phyloP scores from a whole-genome alignment of 2,888 invertebrate species.

The Harpagoxenus sublaevis region DNA sequence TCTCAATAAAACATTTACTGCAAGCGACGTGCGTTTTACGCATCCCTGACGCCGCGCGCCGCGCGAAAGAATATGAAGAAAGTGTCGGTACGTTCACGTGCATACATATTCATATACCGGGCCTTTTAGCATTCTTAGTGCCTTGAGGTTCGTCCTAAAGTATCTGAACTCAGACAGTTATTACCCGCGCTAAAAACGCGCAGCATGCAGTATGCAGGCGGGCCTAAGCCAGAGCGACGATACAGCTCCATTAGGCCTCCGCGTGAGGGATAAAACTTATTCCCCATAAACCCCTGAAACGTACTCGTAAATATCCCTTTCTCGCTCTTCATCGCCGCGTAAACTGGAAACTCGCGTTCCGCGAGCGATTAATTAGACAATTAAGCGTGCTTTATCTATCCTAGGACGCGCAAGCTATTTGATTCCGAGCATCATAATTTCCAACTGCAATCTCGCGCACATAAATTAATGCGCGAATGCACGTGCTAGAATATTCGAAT shows the following conservation, averaged over 20 bases:
- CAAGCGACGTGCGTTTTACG: conserved; percentile 39
- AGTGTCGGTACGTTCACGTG: conserved; percentile 41
- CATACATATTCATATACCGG: conserved; percentile 67
- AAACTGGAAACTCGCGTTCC: conserved; percentile 25
- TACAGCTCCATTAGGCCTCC: conserved; percentile 70
- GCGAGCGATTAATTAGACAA: conserved; percentile 49
- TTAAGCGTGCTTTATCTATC: conserved; percentile 43
- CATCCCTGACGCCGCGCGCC: conserved; percentile 56
- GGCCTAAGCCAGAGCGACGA: conserved; percentile 59
- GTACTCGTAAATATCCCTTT: conserved; percentile 56
- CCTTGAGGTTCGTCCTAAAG: conserved; percentile 62
- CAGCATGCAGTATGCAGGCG: conserved; percentile 62
- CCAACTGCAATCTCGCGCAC: conserved; percentile 6
- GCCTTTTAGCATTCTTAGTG: conserved; percentile 64
- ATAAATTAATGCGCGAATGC: conserved; percentile 10
- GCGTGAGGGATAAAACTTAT: conserved; percentile 61
- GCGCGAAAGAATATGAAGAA: conserved; percentile 29
- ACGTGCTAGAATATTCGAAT: not conserved
- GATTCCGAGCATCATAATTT: conserved; percentile 44
- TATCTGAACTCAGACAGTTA: conserved; percentile 71
- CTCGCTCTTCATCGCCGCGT: conserved; percentile 23
- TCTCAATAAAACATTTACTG: conserved; percentile 45
- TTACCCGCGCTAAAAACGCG: conserved; percentile 70
- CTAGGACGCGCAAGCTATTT: conserved; percentile 16
- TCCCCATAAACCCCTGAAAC: conserved; percentile 51